Evolutionary conservation across 2,113 vertebrate genomes (phyloP).

Genomic region (Prietella phreatophila): DNA sequence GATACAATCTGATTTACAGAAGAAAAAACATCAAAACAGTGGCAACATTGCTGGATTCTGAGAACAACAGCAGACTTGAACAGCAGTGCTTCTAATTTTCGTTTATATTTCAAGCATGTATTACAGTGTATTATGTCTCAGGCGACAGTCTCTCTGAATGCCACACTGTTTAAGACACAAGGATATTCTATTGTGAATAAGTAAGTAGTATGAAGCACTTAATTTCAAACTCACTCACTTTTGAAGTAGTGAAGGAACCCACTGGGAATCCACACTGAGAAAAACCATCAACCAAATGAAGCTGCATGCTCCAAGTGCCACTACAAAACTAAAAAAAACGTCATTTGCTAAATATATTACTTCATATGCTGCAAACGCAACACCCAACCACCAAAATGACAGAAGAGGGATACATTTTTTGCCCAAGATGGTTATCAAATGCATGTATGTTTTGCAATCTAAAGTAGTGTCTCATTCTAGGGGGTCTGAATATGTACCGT

Average conservation of each 20-base stretch:
- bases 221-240: slow-evolving; percentile 23
- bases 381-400: slow-evolving; percentile 48
- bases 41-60: not conserved
- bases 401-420: slow-evolving; percentile 19
- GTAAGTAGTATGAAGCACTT: not conserved
- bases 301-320: slow-evolving; percentile 49
- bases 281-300: slow-evolving; percentile 53
- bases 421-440: slow-evolving; percentile 38
- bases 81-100: not conserved
- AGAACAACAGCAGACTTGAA: not conserved
- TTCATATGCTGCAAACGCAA: slow-evolving; percentile 40
- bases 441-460: slow-evolving; percentile 39
- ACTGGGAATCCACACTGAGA: slow-evolving; percentile 39
- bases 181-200: not conserved
- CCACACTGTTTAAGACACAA: not conserved
- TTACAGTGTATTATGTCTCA: not conserved
- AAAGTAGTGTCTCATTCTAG: slow-evolving; percentile 46
- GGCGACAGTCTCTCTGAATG: not conserved
- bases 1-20: not conserved
- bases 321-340: slow-evolving; percentile 36
- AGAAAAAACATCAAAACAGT: not conserved
- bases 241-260: slow-evolving; percentile 22
- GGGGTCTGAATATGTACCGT: slow-evolving; percentile 25
- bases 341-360: slow-evolving; percentile 56
- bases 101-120: not conserved